These are phyloP conservation scores for Channa striata DNA, from an alignment of 2,797 vertebrate genomes.

Conservation along the genomic window DNA sequence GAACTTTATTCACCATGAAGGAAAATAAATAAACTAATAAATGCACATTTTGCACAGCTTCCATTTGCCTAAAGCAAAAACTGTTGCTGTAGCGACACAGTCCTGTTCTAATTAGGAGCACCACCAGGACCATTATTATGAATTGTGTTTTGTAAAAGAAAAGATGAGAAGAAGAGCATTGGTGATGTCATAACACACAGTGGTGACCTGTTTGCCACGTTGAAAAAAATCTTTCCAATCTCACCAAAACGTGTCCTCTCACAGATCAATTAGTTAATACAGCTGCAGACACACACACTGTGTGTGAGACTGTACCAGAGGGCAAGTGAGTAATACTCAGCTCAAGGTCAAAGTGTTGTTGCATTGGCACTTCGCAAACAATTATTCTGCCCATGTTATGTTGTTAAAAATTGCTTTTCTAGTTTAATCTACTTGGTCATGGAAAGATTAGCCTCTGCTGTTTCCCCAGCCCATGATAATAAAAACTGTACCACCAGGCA, in stretches of 20 bases:
- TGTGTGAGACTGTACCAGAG: constrained; percentile 15
- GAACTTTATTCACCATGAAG: too few relatives aligned
- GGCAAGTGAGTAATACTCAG: constrained; percentile 31
- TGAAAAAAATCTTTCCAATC: constrained; percentile 24
- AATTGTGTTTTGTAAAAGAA: constrained; percentile 16
- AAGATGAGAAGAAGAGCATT: constrained; percentile 18
- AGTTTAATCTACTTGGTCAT: constrained; percentile 65
- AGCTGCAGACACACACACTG: constrained; percentile 21
- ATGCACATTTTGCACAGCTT: background rate
- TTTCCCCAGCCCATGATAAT: constrained; percentile 44
- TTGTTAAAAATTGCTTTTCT: constrained; percentile 49
- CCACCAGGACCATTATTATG: constrained; percentile 11
- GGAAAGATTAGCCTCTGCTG: constrained; percentile 66
- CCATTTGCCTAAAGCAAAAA: constrained; percentile 4
- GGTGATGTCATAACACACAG: constrained; percentile 2
- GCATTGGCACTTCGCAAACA: constrained; percentile 56
- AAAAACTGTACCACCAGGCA: constrained; percentile 42
- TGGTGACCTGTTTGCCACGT: background rate
- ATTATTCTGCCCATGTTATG: constrained; percentile 57
- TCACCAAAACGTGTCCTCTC: constrained; percentile 23
- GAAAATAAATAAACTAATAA: background rate
- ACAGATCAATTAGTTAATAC: constrained; percentile 50
- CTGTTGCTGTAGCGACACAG: constrained; percentile 22
- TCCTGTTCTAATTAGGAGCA: constrained; percentile 4
- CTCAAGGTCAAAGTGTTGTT: constrained; percentile 53